phyloP scores from a whole-genome alignment of 2,888 invertebrate species.

The Gymnoscelis rufifasciata region DNA sequence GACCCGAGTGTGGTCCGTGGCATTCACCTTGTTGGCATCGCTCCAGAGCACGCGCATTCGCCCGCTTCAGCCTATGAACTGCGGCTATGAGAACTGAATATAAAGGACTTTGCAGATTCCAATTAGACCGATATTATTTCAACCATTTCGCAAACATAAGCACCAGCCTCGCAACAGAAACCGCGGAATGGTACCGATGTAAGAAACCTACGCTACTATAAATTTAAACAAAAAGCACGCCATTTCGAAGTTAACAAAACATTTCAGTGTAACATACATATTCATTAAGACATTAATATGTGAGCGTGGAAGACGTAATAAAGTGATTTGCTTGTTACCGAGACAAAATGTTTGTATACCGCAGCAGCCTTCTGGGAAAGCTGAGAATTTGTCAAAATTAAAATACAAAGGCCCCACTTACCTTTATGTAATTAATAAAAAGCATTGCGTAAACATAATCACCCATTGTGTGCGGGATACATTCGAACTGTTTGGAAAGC shows the following conservation, averaged over 20 bases:
- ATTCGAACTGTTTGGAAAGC: constrained; percentile 17
- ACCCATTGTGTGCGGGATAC: constrained; percentile 52
- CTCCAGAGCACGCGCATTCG: constrained; percentile 47
- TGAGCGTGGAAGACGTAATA: constrained; percentile 24
- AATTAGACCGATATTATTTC: background rate
- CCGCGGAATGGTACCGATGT: constrained; percentile 4
- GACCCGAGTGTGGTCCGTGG: constrained; percentile 66
- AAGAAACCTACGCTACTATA: constrained; percentile 19
- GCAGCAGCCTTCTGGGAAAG: constrained; percentile 50
- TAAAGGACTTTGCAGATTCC: background rate
- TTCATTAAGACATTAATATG: constrained; percentile 27
- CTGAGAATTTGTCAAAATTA: constrained; percentile 67
- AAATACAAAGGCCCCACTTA: constrained; percentile 64
- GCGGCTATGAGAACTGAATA: constrained; percentile 3
- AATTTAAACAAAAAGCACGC: constrained; percentile 19
- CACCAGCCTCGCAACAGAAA: constrained; percentile 1
- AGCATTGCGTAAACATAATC: constrained; percentile 62
- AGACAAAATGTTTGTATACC: constrained; percentile 24
- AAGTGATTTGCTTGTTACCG: constrained; percentile 24
- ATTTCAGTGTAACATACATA: constrained; percentile 24
- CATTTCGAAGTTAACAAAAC: constrained; percentile 21
- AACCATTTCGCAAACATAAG: constrained; percentile 2
- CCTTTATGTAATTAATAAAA: constrained; percentile 64
- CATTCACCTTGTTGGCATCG: constrained; percentile 77
- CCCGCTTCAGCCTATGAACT: constrained; percentile 20